Evolutionary conservation across 2,888 invertebrate species (phyloP).

Genomic region (Villa cingulata): DNA sequence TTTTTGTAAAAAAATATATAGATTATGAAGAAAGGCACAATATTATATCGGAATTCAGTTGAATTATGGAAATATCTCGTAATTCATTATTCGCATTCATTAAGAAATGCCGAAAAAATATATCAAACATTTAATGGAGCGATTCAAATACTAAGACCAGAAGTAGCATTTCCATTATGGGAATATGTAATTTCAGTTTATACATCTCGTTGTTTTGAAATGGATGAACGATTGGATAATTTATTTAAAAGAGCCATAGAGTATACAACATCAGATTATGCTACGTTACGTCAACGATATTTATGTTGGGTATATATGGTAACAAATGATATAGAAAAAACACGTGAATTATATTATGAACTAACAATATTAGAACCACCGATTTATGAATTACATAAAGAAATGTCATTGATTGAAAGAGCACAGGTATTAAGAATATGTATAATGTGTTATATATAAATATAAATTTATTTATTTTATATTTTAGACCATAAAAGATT

Average conservation of each 20-base stretch:
- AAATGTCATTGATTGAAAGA: slow-evolving; percentile 42
- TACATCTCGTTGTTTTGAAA: slow-evolving; percentile 20
- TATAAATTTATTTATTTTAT: neutral
- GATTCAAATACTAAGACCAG: slow-evolving; percentile 15
- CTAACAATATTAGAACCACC: slow-evolving; percentile 45
- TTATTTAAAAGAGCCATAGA: slow-evolving; percentile 24
- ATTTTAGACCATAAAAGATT: slow-evolving; percentile 28
- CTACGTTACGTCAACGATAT: slow-evolving; percentile 23
- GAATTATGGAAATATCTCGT: slow-evolving; percentile 41
- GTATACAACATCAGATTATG: slow-evolving; percentile 20
- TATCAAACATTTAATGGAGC: slow-evolving; percentile 34
- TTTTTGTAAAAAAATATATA: slow-evolving; percentile 26
- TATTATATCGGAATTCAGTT: slow-evolving; percentile 34
- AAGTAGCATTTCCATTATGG: slow-evolving; percentile 25
- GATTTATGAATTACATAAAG: slow-evolving; percentile 45
- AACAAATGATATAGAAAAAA: slow-evolving; percentile 39
- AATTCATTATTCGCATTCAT: slow-evolving; percentile 36
- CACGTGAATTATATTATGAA: slow-evolving; percentile 47
- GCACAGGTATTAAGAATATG: slow-evolving; percentile 29
- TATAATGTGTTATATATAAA: slow-evolving; percentile 26
- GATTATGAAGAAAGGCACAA: slow-evolving; percentile 36
- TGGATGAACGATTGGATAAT: slow-evolving; percentile 19
- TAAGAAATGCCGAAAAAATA: slow-evolving; percentile 33
- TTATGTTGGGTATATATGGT: slow-evolving; percentile 22
- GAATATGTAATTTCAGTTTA: slow-evolving; percentile 25